phyloP scores from a whole-genome alignment of 2,888 invertebrate genomes.

The Drosophila conformis region DNA sequence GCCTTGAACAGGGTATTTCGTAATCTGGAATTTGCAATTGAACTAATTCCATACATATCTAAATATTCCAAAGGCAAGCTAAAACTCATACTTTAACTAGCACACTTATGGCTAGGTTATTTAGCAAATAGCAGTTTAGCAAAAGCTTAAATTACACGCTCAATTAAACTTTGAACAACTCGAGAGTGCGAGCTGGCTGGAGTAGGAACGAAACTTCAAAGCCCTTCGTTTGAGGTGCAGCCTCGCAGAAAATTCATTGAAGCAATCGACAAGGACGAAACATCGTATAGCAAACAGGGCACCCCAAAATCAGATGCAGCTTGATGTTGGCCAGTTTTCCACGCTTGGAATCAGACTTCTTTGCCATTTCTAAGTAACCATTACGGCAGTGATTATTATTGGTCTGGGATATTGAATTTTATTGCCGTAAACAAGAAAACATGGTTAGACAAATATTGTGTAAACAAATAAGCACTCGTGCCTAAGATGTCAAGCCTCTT shows the following conservation, averaged over 20 bases:
- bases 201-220: slow-evolving; percentile 67
- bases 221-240: slow-evolving; percentile 75
- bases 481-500: neutral
- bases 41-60: neutral
- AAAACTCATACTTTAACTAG: slow-evolving; percentile 37
- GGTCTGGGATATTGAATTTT: slow-evolving; percentile 46
- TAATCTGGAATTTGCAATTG: neutral
- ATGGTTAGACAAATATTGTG: slow-evolving; percentile 35
- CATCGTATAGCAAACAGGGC: neutral
- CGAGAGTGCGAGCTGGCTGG: slow-evolving; percentile 26
- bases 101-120: slow-evolving; percentile 51
- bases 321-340: slow-evolving; percentile 11
- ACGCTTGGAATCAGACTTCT: neutral
- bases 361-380: slow-evolving; percentile 3
- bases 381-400: slow-evolving; percentile 52
- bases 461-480: slow-evolving; percentile 47
- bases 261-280: slow-evolving; percentile 48
- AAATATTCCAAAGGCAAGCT: slow-evolving; percentile 3
- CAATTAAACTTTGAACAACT: slow-evolving; percentile 77
- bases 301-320: slow-evolving; percentile 20
- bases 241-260: slow-evolving; percentile 75
- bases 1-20: neutral
- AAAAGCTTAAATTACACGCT: slow-evolving; percentile 78
- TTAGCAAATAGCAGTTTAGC: slow-evolving; percentile 72
- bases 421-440: slow-evolving; percentile 62